Evolutionary conservation across 2,888 invertebrate species (phyloP).

Genomic region (Sphaerophoria taeniata): DNA sequence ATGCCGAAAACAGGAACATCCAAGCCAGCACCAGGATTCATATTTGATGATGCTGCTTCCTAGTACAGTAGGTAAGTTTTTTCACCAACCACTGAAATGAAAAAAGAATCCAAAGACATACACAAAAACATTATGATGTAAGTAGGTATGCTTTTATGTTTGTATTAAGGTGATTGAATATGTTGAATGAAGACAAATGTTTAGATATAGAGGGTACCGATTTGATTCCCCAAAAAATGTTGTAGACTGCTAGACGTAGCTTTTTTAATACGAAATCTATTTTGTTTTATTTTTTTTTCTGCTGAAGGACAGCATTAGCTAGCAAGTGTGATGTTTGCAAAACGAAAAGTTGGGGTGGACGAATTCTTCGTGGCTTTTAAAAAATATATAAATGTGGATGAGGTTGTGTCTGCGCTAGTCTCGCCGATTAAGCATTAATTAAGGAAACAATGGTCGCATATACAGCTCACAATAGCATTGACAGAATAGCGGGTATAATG

Average conservation of each 20-base stretch:
- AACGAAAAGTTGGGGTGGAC: slow-evolving; percentile 3
- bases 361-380: slow-evolving; percentile 45
- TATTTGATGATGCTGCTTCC: slow-evolving; percentile 30
- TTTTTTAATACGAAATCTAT: slow-evolving; percentile 13
- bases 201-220: slow-evolving; percentile 21
- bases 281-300: slow-evolving; percentile 44
- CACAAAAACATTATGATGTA: slow-evolving; percentile 37
- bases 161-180: slow-evolving; percentile 61
- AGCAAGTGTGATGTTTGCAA: slow-evolving; percentile 14
- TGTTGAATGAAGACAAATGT: not conserved
- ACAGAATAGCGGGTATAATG: slow-evolving; percentile 70
- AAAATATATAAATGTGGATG: slow-evolving; percentile 11
- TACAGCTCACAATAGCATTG: slow-evolving; percentile 75
- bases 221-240: slow-evolving; percentile 44
- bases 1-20: slow-evolving; percentile 58
- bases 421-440: slow-evolving; percentile 83
- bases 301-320: slow-evolving; percentile 46
- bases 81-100: slow-evolving; percentile 64
- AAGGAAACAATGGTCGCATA: slow-evolving; percentile 79
- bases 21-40: slow-evolving; percentile 52
- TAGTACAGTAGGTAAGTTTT: slow-evolving; percentile 14
- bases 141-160: slow-evolving; percentile 1
- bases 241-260: too few relatives aligned
- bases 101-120: slow-evolving; percentile 44
- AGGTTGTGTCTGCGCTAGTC: slow-evolving; percentile 73